A percentile compares a stretch with the other conserved stretches of the same genome.
phyloP scores from a whole-genome alignment of 2,113 vertebrate genomes.

The Megalops atlanticus region DNA sequence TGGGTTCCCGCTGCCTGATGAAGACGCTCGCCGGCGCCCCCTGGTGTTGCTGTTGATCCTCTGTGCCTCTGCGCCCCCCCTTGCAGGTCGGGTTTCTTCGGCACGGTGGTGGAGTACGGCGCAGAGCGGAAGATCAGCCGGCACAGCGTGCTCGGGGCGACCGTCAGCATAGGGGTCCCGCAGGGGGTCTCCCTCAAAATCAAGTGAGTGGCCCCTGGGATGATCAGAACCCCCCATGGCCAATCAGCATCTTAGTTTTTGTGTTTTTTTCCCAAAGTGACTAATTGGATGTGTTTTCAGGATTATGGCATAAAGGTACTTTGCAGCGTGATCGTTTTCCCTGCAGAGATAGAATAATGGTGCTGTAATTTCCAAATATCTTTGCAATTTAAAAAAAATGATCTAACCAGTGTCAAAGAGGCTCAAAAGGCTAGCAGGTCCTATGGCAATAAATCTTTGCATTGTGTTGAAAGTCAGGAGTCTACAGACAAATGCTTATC shows the following conservation, averaged over 20 bases:
- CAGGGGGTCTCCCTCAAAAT: constrained; percentile 97
- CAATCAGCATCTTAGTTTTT: not conserved
- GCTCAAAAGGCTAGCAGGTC: not conserved
- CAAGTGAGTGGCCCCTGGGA: too few relatives aligned
- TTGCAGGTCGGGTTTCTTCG: constrained; percentile 90
- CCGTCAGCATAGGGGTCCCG: constrained; percentile 90
- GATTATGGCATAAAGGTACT: not conserved
- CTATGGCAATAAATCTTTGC: not conserved
- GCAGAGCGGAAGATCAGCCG: constrained; percentile 95
- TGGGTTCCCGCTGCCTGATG: not conserved
- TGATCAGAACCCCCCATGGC: too few relatives aligned
- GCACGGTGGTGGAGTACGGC: constrained; percentile 92
- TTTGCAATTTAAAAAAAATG: not conserved
- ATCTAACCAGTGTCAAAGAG: not conserved
- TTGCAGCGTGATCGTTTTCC: not conserved
- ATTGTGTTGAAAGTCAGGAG: not conserved
- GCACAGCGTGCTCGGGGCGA: constrained; percentile 89
- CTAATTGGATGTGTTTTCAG: not conserved
- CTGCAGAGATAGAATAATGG: too few relatives aligned
- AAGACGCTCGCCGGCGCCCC: not conserved
- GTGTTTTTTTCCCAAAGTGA: not conserved
- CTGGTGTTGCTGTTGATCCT: not conserved
- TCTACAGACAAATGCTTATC: not conserved
- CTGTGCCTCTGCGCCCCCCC: not conserved
- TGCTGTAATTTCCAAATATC: not conserved